Conservation (phyloP, 2,797 vertebrate genomes). For the Melanotaenia pygmaea region DNA sequence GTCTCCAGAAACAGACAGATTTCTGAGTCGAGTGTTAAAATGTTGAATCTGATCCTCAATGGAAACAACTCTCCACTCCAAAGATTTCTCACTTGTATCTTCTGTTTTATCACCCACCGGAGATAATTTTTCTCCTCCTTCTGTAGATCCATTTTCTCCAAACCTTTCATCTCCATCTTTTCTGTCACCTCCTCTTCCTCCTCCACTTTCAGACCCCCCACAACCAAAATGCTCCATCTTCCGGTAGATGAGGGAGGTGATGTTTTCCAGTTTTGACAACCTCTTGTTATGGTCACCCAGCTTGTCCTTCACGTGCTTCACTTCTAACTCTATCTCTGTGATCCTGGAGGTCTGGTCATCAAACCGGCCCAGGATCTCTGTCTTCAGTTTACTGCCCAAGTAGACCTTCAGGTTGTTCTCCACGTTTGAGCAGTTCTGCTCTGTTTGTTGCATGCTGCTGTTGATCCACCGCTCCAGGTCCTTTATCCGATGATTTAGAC, state of each 20-base stretch:
- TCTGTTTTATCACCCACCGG: conserved; percentile 53
- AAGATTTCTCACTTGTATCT: conserved; percentile 77
- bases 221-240: conserved; percentile 74
- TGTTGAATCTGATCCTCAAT: conserved; percentile 83
- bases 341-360: conserved; percentile 76
- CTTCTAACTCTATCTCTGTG: conserved; percentile 78
- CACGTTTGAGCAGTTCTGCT: conserved; percentile 71
- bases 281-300: conserved; percentile 65
- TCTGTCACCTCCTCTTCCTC: not conserved
- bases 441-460: conserved; percentile 78
- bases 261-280: conserved; percentile 72
- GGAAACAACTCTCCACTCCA: conserved; percentile 86
- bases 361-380: conserved; percentile 72
- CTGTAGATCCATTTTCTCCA: no score
- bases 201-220: conserved; percentile 3
- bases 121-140: conserved; percentile 22
- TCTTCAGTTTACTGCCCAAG: conserved; percentile 72
- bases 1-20: conserved; percentile 83
- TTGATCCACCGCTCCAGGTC: conserved; percentile 84
- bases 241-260: conserved; percentile 67
- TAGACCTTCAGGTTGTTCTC: conserved; percentile 78
- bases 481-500: conserved; percentile 55
- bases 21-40: conserved; percentile 82
- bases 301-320: conserved; percentile 74
- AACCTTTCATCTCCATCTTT: conserved; percentile 11